Percentiles rank a stretch among this genome's conserved stretches.
phyloP scores from a whole-genome alignment of 2,113 vertebrate species.

The Chionomys nivalis region DNA sequence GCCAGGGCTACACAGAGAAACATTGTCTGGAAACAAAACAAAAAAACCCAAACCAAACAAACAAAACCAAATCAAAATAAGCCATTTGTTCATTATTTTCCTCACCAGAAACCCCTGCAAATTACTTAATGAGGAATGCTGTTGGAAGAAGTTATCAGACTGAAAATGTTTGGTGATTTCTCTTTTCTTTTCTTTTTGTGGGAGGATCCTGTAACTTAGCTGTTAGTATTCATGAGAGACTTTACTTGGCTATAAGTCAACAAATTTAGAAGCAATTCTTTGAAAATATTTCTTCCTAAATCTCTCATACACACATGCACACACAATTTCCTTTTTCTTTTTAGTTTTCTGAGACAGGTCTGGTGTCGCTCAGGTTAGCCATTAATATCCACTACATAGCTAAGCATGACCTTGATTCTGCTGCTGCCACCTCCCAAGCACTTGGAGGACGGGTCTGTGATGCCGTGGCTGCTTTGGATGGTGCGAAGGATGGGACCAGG shows the following conservation, averaged over 20 bases:
- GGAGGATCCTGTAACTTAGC: not conserved
- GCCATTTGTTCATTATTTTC: not conserved
- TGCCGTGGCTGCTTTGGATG: not conserved
- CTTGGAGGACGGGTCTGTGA: not conserved
- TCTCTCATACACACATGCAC: not conserved
- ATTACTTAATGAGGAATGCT: slow-evolving; percentile 11
- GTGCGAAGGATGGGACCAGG: not conserved
- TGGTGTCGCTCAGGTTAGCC: not conserved
- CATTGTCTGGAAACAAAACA: not conserved
- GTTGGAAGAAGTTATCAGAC: slow-evolving; percentile 8
- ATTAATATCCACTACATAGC: not conserved
- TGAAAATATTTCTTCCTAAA: slow-evolving; percentile 19
- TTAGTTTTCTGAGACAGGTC: not conserved
- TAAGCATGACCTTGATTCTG: not conserved
- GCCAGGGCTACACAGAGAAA: not conserved
- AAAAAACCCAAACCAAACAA: not conserved
- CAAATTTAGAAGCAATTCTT: slow-evolving; percentile 30
- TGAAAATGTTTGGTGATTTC: not conserved
- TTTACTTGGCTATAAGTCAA: not conserved
- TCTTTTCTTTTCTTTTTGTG: not conserved
- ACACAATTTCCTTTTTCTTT: not conserved
- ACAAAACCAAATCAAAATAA: not conserved
- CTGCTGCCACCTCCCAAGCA: not conserved
- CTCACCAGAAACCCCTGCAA: slow-evolving; percentile 7
- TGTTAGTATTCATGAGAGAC: not conserved